These are phyloP conservation scores for Arremon aurantiirostris DNA, from an alignment of 2,797 vertebrate genomes.

Conservation along the genomic window DNA sequence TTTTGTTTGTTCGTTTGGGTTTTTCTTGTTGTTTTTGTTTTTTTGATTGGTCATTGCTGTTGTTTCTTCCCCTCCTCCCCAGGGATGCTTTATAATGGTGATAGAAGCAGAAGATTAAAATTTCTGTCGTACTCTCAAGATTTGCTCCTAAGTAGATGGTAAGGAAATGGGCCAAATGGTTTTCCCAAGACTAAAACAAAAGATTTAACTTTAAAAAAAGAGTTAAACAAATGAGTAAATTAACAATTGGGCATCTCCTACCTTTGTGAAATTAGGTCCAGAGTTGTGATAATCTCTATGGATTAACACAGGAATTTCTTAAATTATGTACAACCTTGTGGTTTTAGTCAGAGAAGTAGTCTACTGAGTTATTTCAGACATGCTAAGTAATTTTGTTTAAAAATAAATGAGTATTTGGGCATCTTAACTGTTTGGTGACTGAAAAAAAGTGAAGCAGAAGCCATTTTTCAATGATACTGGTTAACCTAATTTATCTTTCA, in stretches of 20 bases:
- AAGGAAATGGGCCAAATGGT: not conserved
- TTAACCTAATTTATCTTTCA: not conserved
- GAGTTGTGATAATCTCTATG: not conserved
- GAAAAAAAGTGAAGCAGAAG: not conserved
- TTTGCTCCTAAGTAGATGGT: not conserved
- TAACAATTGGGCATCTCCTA: not conserved
- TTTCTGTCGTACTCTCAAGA: not conserved
- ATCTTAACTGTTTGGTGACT: not conserved
- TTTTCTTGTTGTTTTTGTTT: not conserved
- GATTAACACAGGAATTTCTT: not conserved
- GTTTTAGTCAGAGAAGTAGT: not conserved
- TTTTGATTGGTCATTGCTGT: not conserved
- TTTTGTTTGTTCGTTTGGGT: not conserved
- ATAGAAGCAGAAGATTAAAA: not conserved
- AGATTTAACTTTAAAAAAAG: not conserved
- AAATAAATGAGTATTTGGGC: not conserved
- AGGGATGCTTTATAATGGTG: not conserved
- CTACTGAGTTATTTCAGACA: not conserved
- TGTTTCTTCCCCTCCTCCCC: accelerated
- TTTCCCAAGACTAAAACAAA: not conserved
- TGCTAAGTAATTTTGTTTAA: not conserved
- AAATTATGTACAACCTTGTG: not conserved
- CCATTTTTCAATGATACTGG: not conserved
- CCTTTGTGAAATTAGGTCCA: not conserved
- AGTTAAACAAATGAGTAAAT: not conserved